Evolutionary conservation across 1,140 invertebrate species (phyloP), one percentile per base, ranked within the genome.

Genomic region (Batillaria attramentaria): DNA sequence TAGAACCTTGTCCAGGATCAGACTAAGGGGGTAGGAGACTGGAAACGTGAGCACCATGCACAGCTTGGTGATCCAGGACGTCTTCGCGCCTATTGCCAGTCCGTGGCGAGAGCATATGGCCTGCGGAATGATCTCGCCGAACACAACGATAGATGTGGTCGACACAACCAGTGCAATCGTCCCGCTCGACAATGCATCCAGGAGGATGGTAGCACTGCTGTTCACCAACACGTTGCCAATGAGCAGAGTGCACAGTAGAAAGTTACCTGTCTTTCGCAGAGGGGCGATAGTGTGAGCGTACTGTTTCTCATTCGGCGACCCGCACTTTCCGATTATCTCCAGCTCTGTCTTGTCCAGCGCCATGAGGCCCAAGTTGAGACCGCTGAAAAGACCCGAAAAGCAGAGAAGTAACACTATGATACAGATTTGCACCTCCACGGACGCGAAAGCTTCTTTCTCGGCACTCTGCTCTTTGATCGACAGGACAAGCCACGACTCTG

Each of bases 151-250:
- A 33, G 95, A 94, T 77, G 98, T 89, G 1, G 97, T 99, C 2
- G 98, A 90, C 46, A 77, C 85, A 77, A 93, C 87, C 46, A 93
- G 90, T 62, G 98, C 97, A 80, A 98, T 94, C 43, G 93, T 77
- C 6, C 94, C 94, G 43, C 96, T 97, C 28, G 97, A 98, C 79
- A 99, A 90, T 86, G 97, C 95, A 89, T 99, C 98, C 89, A 99
- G 91, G 16, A 99, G 91, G 91, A 99, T 98, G 1, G 98, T 99
- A 85, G 99, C 95, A 24, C 96, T 96, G 0, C 96, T 98, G 92
- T 99, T 99, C 10, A 99, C 98, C 77, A 99, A 94, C 46, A 99
- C 98, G 91, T 99, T 99, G 28, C 97, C 98, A 42, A 99, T 93
- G 54, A 99, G 91, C 84, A 99, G 96, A 42, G 94, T 93, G 92